phyloP scores from a whole-genome alignment of 2,797 vertebrate species.

The Cuculus canorus region DNA sequence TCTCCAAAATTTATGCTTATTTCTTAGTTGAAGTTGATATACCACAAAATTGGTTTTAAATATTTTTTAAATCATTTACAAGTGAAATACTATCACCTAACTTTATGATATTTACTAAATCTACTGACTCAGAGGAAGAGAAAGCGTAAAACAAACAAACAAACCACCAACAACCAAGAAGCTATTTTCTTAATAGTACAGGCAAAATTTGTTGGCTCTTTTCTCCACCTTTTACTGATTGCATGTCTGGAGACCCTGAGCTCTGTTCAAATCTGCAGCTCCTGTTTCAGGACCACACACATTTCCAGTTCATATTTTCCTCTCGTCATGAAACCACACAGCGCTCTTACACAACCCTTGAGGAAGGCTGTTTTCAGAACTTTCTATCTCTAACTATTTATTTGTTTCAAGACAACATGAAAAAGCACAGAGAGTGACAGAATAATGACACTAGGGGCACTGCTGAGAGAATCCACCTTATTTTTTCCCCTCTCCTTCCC shows the following conservation, averaged over 20 bases:
- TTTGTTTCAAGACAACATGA: not conserved
- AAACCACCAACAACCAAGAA: not conserved
- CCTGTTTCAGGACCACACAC: not conserved
- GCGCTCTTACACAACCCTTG: not conserved
- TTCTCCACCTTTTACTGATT: not conserved
- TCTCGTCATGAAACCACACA: not conserved
- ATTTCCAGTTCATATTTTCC: not conserved
- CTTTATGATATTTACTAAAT: not conserved
- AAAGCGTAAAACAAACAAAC: too few species aligned
- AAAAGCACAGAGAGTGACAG: not conserved
- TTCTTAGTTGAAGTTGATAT: not conserved
- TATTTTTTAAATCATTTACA: not conserved
- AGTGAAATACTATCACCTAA: not conserved
- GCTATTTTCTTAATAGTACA: not conserved
- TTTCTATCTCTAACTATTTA: not conserved
- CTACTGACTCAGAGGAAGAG: not conserved
- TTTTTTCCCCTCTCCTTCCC: not conserved
- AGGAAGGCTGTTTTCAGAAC: not conserved
- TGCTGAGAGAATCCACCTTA: rapidly evolving
- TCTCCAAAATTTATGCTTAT: not conserved
- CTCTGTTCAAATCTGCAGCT: not conserved
- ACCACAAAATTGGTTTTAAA: not conserved
- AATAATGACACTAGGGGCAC: rapidly evolving
- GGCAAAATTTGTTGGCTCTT: not conserved
- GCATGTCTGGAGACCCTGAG: not conserved